Evolutionary conservation across 2,888 invertebrate species (phyloP).

Genomic region (Himalopsyche kuldschensis): DNA sequence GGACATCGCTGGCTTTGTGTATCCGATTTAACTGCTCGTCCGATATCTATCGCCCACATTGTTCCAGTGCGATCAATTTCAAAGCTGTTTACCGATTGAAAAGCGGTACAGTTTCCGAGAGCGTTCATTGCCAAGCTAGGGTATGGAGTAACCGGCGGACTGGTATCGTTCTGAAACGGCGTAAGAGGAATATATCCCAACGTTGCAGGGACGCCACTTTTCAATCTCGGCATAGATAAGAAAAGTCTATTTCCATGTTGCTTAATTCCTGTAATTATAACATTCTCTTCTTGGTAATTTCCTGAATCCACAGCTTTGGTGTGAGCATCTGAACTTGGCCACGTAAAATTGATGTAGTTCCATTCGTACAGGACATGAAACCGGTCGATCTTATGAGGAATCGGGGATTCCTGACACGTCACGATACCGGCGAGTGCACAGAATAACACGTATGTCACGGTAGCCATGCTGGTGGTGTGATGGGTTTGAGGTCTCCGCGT

Average conservation of each 20-base stretch:
- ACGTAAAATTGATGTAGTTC: constrained; percentile 70
- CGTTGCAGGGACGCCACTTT: constrained; percentile 71
- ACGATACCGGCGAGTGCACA: neutral
- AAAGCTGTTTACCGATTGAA: constrained; percentile 75
- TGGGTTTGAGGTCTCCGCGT: too few species aligned
- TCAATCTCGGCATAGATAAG: constrained; percentile 70
- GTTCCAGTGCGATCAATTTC: constrained; percentile 71
- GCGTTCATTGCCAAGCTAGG: constrained; percentile 72
- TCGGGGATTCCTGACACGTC: neutral
- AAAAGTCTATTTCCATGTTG: constrained; percentile 68
- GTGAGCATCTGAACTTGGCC: constrained; percentile 62
- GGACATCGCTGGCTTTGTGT: constrained; percentile 57
- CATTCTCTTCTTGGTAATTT: constrained; percentile 68
- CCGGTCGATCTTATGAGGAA: constrained; percentile 51
- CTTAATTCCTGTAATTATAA: constrained; percentile 69
- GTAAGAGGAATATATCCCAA: constrained; percentile 59
- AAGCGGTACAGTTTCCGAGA: constrained; percentile 67
- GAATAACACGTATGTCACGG: neutral
- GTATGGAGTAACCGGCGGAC: constrained; percentile 66
- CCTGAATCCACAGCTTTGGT: constrained; percentile 59
- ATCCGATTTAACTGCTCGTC: constrained; percentile 65
- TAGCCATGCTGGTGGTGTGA: neutral
- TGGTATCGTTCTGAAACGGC: constrained; percentile 52
- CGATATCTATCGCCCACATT: constrained; percentile 72
- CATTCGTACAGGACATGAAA: constrained; percentile 75